Percentiles rank a stretch among this genome's conserved stretches.
Evolutionary conservation across 2,797 vertebrate species (phyloP).

Genomic region (Neomorphus geoffroyi): DNA sequence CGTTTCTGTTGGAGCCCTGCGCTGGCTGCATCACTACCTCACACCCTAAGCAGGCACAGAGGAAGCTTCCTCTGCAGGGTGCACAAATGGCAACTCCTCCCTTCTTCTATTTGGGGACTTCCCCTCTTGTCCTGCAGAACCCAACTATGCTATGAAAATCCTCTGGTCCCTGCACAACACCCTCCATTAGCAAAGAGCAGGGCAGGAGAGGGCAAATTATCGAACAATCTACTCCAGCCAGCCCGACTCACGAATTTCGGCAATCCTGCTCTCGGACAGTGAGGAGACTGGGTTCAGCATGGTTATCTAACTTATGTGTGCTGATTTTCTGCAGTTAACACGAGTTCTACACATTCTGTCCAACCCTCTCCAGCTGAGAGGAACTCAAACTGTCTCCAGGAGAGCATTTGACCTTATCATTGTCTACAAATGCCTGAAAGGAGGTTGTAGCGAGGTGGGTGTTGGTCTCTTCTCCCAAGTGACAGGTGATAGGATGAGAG

Average conservation of each 20-base stretch:
- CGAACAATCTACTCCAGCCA: neutral
- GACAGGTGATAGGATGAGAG: no score
- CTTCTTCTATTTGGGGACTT: neutral
- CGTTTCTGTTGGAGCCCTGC: neutral
- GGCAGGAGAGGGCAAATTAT: neutral
- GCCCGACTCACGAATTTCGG: neutral
- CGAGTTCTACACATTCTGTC: neutral
- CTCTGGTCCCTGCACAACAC: neutral
- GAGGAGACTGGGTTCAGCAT: accelerated
- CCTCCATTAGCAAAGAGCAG: no score
- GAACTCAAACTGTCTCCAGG: neutral
- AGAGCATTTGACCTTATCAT: no score
- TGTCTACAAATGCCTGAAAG: no score
- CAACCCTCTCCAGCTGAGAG: no score
- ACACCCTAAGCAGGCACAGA: accelerated
- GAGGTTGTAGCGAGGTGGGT: no score
- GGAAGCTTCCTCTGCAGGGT: neutral
- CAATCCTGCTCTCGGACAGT: accelerated
- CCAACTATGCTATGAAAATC: no score
- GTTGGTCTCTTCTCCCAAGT: no score
- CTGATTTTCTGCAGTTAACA: neutral
- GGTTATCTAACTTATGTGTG: accelerated
- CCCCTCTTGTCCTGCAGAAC: neutral
- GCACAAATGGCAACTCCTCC: accelerated
- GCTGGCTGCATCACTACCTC: neutral